These are phyloP conservation scores for Pediacus dermestoides DNA, from an alignment of 2,888 invertebrate species.

Conservation along the genomic window DNA sequence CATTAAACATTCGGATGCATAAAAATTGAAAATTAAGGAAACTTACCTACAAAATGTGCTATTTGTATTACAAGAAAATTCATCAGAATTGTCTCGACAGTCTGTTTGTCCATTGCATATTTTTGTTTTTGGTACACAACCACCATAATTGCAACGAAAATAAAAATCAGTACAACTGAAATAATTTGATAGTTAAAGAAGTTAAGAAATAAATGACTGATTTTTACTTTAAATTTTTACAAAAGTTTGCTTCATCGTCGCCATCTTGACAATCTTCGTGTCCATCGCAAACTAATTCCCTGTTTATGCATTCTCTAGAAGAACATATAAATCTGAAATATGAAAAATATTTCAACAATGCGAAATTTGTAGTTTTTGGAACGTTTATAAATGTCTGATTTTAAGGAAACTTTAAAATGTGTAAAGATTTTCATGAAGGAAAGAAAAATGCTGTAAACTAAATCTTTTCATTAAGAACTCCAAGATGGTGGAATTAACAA, in stretches of 20 bases:
- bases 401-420: no score
- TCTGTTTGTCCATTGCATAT: slow-evolving; percentile 49
- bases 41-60: not conserved
- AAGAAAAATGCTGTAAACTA: no score
- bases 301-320: slow-evolving; percentile 46
- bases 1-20: no score
- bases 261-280: slow-evolving; percentile 48
- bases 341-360: no score
- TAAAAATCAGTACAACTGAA: slow-evolving; percentile 48
- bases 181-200: slow-evolving; percentile 8
- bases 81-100: slow-evolving; percentile 53
- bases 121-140: slow-evolving; percentile 48
- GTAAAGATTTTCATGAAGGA: no score
- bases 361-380: no score
- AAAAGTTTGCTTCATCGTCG: slow-evolving; percentile 47
- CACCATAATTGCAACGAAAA: slow-evolving; percentile 54
- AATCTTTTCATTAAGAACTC: no score
- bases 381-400: no score
- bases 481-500: no score
- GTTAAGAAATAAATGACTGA: no score
- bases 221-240: slow-evolving; percentile 26
- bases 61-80: slow-evolving; percentile 29
- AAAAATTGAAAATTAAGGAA: not conserved
- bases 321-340: slow-evolving; percentile 8
- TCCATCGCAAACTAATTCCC: slow-evolving; percentile 50